Percentiles rank a stretch among this genome's conserved stretches.
Evolutionary conservation across 2,797 vertebrate genomes (phyloP).

Genomic region (Enteromius radiatus): DNA sequence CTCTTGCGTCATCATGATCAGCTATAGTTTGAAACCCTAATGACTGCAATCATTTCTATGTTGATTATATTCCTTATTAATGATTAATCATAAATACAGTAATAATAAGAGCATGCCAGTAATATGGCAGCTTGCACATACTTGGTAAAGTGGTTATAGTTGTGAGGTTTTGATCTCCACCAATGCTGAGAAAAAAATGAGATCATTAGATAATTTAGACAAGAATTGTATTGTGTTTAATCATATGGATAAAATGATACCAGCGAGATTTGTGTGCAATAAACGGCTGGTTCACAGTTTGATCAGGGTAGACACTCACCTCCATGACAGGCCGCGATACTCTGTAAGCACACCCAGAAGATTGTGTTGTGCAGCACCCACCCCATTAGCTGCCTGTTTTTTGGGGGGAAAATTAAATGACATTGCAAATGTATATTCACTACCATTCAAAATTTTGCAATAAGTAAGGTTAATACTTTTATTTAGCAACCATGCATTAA

Average conservation of each 20-base stretch:
- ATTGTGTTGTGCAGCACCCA: slow-evolving; percentile 76
- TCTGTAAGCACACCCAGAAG: slow-evolving; percentile 77
- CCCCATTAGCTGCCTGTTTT: slow-evolving; percentile 87
- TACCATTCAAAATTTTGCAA: not conserved
- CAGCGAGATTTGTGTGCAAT: not conserved
- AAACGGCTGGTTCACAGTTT: not conserved
- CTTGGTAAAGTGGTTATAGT: slow-evolving; percentile 90
- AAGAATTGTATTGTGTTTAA: not conserved
- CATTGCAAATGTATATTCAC: not conserved
- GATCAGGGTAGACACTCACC: slow-evolving; percentile 71
- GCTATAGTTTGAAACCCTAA: not conserved
- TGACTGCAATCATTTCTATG: not conserved
- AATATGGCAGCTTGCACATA: slow-evolving; percentile 71
- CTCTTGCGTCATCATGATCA: not conserved
- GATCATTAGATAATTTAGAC: not conserved
- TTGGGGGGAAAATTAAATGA: slow-evolving; percentile 58
- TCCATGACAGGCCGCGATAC: slow-evolving; percentile 91
- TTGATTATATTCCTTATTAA: not conserved
- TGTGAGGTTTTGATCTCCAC: slow-evolving; percentile 83
- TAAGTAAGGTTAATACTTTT: not conserved
- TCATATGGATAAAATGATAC: not conserved
- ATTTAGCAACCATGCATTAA: not conserved
- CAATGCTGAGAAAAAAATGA: slow-evolving; percentile 79
- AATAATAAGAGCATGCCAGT: not conserved
- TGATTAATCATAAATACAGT: not conserved